Conservation (phyloP, 2,797 vertebrate species). For the Vipera latastei region DNA sequence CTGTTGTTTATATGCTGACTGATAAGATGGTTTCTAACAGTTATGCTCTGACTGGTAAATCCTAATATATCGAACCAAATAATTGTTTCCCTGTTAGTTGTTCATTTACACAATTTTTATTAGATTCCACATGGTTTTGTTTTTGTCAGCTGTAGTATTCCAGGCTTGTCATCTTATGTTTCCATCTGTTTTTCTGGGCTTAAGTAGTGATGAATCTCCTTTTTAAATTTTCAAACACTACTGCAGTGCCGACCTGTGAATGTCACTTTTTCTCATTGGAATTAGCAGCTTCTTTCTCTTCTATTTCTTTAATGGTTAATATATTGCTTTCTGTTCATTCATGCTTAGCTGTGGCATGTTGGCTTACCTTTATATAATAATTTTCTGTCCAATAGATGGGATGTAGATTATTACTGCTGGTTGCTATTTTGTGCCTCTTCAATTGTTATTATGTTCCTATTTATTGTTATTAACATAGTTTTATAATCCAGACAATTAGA, state of each 20-base stretch:
- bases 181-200: neutral
- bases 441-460: neutral
- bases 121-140: neutral
- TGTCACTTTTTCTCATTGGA: neutral
- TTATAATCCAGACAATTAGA: neutral
- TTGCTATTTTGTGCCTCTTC: neutral
- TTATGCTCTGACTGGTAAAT: neutral
- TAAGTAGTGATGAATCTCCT: neutral
- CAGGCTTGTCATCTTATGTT: neutral
- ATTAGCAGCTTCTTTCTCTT: neutral
- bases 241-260: too few species aligned
- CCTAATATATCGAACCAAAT: neutral
- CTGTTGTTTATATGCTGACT: neutral
- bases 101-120: neutral
- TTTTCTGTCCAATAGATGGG: neutral
- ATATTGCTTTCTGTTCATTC: neutral
- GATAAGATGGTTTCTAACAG: neutral
- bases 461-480: neutral
- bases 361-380: neutral
- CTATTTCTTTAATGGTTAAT: neutral
- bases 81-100: neutral
- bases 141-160: neutral
- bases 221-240: neutral
- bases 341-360: neutral
- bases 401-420: neutral